Conservation (phyloP, 2,797 vertebrate species). For the Sebastes nivosus region DNA sequence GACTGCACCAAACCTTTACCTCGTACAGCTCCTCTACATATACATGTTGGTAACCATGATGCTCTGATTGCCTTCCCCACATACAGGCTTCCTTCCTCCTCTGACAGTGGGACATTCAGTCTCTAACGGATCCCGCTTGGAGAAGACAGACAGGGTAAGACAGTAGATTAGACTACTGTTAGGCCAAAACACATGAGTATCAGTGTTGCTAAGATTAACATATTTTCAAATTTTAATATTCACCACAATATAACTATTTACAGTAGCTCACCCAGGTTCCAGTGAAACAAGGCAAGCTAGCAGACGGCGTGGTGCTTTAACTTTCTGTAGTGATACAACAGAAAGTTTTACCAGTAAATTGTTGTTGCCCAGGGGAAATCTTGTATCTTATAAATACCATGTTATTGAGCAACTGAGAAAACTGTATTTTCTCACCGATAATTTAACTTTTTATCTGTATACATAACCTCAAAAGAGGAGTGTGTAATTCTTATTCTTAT, state of each 20-base stretch:
- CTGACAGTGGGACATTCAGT: constrained; percentile 47
- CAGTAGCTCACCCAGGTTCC: no score
- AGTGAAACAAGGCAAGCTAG: no score
- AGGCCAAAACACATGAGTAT: neutral
- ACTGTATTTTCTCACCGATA: neutral
- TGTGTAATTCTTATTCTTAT: neutral
- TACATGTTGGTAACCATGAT: neutral
- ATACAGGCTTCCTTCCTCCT: constrained; percentile 72
- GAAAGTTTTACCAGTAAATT: no score
- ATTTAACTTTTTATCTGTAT: neutral
- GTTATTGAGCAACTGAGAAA: neutral
- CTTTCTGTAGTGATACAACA: no score
- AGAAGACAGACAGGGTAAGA: constrained; percentile 68
- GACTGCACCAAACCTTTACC: neutral
- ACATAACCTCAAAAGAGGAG: neutral
- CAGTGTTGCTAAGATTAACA: neutral
- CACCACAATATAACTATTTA: no score
- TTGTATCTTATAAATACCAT: neutral
- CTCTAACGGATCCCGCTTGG: constrained; percentile 28
- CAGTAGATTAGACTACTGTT: neutral
- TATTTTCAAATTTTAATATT: neutral
- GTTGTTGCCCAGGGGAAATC: no score
- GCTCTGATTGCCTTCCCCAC: neutral
- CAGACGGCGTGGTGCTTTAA: no score
- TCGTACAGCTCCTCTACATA: neutral